Evolutionary conservation across 2,888 invertebrate genomes (phyloP).

Genomic region (Apeira syringaria): DNA sequence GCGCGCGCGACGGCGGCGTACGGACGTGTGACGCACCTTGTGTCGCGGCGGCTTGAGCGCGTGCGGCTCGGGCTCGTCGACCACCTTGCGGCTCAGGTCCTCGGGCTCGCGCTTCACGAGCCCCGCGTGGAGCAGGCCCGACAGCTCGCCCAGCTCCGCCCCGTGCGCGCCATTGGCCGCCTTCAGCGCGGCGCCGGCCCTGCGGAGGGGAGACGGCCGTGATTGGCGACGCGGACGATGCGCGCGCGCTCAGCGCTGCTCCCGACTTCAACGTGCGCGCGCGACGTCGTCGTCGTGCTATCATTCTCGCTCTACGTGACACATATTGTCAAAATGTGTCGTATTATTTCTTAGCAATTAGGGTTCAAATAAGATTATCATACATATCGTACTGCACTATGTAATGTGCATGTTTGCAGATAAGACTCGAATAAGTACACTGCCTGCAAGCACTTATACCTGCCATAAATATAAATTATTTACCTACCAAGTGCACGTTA

Average conservation of each 20-base stretch:
- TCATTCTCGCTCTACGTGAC: constrained; percentile 56
- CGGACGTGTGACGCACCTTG: constrained; percentile 85
- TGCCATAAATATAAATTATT: too few species aligned
- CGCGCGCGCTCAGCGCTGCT: constrained; percentile 63
- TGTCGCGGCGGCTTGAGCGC: constrained; percentile 85
- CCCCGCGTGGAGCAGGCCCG: constrained; percentile 85
- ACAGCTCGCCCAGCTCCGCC: constrained; percentile 86
- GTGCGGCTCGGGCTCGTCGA: constrained; percentile 84
- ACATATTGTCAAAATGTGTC: constrained; percentile 51
- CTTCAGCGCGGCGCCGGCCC: constrained; percentile 84
- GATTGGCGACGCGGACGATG: constrained; percentile 76
- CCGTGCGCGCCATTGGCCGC: constrained; percentile 87
- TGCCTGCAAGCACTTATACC: too few species aligned
- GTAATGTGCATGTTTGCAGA: constrained; percentile 29
- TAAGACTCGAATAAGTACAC: too few species aligned
- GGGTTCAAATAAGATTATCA: constrained; percentile 50
- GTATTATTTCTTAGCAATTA: constrained; percentile 43
- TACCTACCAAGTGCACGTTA: too few species aligned
- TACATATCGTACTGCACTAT: constrained; percentile 37
- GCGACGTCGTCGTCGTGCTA: constrained; percentile 55
- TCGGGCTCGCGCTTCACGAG: constrained; percentile 92
- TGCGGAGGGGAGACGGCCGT: constrained; percentile 84
- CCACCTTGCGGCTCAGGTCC: constrained; percentile 89
- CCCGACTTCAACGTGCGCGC: constrained; percentile 59
- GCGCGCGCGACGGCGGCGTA: constrained; percentile 81